Percentiles rank a stretch among this genome's conserved stretches.
Evolutionary conservation across 1,140 invertebrate species (phyloP).

Genomic region (Drosophila eugracilis): DNA sequence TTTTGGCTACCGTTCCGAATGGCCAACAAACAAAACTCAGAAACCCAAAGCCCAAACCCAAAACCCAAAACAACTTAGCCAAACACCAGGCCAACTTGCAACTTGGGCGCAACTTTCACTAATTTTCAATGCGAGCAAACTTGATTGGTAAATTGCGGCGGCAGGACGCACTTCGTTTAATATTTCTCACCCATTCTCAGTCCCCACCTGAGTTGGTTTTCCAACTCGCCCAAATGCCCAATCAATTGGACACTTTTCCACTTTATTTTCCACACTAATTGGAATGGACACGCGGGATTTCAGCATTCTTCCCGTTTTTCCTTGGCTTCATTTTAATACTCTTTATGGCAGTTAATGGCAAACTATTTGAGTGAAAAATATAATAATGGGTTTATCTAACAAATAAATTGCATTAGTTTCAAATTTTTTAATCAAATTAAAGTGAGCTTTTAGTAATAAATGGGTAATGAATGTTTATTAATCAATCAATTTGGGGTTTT

Average conservation of each 20-base stretch:
- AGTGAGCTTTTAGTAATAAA: background rate
- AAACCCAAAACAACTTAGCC: constrained; percentile 23
- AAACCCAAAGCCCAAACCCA: constrained; percentile 3
- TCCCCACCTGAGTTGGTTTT: constrained; percentile 14
- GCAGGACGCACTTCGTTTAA: constrained; percentile 67
- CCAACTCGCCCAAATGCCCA: constrained; percentile 31
- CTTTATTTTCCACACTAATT: constrained; percentile 50
- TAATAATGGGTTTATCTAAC: background rate
- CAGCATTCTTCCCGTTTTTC: constrained; percentile 28
- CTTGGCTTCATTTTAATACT: constrained; percentile 6
- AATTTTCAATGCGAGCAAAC: constrained; percentile 62
- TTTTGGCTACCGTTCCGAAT: constrained; percentile 61
- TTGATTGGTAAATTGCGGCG: constrained; percentile 64
- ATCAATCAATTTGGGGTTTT: background rate
- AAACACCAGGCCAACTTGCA: constrained; percentile 24
- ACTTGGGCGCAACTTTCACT: constrained; percentile 73
- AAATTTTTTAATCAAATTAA: background rate
- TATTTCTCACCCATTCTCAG: constrained; percentile 56
- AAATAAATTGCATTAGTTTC: background rate
- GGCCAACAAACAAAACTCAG: constrained; percentile 15
- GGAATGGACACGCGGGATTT: constrained; percentile 40
- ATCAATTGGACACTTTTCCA: constrained; percentile 47
- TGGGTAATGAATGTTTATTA: background rate
- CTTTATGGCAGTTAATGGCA: background rate
- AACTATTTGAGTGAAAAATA: background rate